Percentiles rank a stretch among this genome's conserved stretches.
Evolutionary conservation across 2,888 invertebrate genomes (phyloP).

Genomic region (Pemphredon lugubris): DNA sequence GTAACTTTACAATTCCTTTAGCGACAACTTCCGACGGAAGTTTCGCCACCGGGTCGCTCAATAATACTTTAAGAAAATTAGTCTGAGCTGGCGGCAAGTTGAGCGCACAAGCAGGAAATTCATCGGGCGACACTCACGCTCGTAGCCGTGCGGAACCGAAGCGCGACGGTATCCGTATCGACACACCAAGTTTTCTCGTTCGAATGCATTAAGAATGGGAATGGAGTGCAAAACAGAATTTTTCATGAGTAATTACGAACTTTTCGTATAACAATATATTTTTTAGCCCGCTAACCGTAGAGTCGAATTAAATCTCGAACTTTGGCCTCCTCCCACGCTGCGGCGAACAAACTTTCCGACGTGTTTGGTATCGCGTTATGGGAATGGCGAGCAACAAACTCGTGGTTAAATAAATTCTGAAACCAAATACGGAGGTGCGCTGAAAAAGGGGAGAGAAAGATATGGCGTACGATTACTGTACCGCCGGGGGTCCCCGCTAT

Average conservation of each 20-base stretch:
- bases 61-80: slow-evolving; percentile 40
- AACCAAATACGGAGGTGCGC: no score
- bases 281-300: background rate
- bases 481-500: no score
- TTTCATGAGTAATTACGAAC: slow-evolving; percentile 18
- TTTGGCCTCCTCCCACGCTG: background rate
- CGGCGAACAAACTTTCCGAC: background rate
- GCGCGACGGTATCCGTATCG: background rate
- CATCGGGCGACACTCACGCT: slow-evolving; percentile 15
- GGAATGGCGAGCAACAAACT: no score
- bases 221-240: slow-evolving; percentile 15
- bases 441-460: no score
- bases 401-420: no score
- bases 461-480: no score
- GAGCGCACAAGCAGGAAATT: slow-evolving; percentile 25
- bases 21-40: slow-evolving; percentile 18
- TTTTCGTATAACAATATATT: background rate
- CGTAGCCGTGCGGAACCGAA: background rate
- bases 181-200: slow-evolving; percentile 2
- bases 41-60: slow-evolving; percentile 14
- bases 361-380: background rate
- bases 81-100: slow-evolving; percentile 10
- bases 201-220: slow-evolving; percentile 7
- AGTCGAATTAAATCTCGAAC: slow-evolving; percentile 2
- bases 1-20: slow-evolving; percentile 33